Conservation (phyloP, 2,797 vertebrate species). For the Schizopygopsis malacanthus region DNA sequence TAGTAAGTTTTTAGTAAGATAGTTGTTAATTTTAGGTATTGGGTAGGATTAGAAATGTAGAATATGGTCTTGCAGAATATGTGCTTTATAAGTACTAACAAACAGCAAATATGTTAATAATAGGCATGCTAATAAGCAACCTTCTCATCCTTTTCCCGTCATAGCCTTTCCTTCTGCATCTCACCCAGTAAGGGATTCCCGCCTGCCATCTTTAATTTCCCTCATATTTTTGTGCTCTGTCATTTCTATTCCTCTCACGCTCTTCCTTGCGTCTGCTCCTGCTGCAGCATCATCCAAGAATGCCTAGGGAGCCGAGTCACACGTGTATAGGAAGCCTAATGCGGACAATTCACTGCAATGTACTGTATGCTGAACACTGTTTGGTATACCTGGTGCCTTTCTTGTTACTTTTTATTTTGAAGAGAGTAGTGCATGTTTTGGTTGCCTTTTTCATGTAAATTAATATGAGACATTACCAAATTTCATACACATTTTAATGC, state of each 20-base stretch:
- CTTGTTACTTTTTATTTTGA: not conserved
- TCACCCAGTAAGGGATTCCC: slow-evolving; percentile 13
- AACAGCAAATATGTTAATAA: not conserved
- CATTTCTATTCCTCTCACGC: slow-evolving; percentile 27
- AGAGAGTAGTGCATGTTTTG: not conserved
- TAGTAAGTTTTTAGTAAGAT: not conserved
- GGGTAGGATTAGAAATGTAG: not conserved
- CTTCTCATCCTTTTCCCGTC: not conserved
- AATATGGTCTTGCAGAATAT: not conserved
- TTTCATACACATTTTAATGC: not conserved
- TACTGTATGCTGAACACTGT: not conserved
- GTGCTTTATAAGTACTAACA: not conserved
- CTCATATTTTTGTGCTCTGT: slow-evolving; percentile 19
- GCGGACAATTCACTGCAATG: not conserved
- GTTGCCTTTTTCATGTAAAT: not conserved
- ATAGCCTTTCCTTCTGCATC: not conserved
- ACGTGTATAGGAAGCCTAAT: slow-evolving; percentile 6
- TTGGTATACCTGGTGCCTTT: not conserved
- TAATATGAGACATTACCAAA: not conserved
- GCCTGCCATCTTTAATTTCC: not conserved
- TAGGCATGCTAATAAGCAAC: not conserved
- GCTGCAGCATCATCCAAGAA: slow-evolving; percentile 22
- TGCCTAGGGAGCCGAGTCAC: slow-evolving; percentile 17
- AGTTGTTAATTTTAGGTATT: not conserved
- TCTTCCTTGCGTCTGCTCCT: slow-evolving; percentile 12